Percentiles rank a stretch among this genome's conserved stretches.
These are phyloP conservation scores for Coccyzus lansbergi DNA, from an alignment of 2,797 vertebrate genomes.

Conservation along the genomic window DNA sequence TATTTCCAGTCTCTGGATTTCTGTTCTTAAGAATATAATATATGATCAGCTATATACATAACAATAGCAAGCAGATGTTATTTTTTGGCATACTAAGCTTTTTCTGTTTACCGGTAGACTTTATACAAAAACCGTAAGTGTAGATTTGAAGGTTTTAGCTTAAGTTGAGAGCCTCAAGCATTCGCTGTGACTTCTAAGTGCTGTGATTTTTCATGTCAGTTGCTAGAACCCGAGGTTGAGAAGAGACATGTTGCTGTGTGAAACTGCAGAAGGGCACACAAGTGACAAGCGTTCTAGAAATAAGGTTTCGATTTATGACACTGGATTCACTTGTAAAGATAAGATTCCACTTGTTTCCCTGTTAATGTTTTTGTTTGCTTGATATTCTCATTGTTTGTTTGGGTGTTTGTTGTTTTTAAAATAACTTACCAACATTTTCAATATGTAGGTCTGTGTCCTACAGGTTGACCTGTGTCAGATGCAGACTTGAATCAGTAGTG, in stretches of 20 bases:
- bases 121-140: not conserved
- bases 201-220: not conserved
- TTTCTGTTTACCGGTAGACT: not conserved
- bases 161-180: not conserved
- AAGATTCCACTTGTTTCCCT: not conserved
- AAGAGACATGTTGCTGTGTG: not conserved
- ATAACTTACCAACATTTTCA: not conserved
- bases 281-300: not conserved
- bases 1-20: not conserved
- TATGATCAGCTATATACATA: not conserved
- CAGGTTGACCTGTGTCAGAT: not conserved
- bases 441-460: not conserved
- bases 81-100: not conserved
- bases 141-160: not conserved
- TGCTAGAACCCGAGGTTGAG: not conserved
- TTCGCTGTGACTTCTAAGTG: not conserved
- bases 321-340: not conserved
- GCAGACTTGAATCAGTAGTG: not conserved
- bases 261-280: not conserved
- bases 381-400: not conserved
- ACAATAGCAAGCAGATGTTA: not conserved
- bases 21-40: not conserved
- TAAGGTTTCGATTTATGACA: not conserved
- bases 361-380: not conserved
- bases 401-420: not conserved